Conservation (phyloP, 2,888 invertebrate genomes). For the Scotopteryx bipunctaria region DNA sequence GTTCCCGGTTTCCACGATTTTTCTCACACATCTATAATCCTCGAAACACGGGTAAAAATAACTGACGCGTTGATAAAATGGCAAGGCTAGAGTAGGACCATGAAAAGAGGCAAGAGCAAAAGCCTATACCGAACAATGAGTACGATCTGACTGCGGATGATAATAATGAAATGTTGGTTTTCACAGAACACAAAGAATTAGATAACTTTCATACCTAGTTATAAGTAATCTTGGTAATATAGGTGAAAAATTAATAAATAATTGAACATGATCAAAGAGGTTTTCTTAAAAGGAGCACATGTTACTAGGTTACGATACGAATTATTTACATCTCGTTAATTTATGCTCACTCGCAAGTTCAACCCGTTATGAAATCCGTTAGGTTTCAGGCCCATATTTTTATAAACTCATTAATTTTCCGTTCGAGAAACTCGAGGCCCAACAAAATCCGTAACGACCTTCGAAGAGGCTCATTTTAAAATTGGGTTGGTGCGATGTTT, state of each 20-base stretch:
- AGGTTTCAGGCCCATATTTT: slow-evolving; percentile 10
- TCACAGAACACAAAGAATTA: neutral
- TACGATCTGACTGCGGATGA: too few species aligned
- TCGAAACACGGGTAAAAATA: neutral
- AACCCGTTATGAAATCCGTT: slow-evolving; percentile 4
- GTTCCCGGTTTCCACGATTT: slow-evolving; percentile 12
- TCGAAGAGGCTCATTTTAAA: slow-evolving; percentile 23
- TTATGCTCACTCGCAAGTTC: neutral
- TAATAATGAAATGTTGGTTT: too few species aligned
- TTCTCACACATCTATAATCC: neutral
- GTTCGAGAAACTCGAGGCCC: slow-evolving; percentile 6
- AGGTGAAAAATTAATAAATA: neutral
- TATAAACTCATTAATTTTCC: slow-evolving; percentile 12
- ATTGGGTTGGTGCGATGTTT: slow-evolving; percentile 21
- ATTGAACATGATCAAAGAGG: neutral
- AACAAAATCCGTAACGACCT: slow-evolving; percentile 18
- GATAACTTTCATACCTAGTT: neutral
- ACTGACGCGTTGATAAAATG: too few species aligned
- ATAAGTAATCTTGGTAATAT: neutral
- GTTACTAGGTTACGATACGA: too few species aligned
- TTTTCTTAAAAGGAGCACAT: neutral
- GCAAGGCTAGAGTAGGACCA: too few species aligned
- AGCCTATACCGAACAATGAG: neutral
- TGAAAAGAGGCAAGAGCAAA: too few species aligned
- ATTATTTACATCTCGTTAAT: slow-evolving; percentile 10